Evolutionary conservation across 2,888 invertebrate species (phyloP), one percentile per base, ranked within the genome.

Genomic region (Lordiphosa andalusiaca): DNA sequence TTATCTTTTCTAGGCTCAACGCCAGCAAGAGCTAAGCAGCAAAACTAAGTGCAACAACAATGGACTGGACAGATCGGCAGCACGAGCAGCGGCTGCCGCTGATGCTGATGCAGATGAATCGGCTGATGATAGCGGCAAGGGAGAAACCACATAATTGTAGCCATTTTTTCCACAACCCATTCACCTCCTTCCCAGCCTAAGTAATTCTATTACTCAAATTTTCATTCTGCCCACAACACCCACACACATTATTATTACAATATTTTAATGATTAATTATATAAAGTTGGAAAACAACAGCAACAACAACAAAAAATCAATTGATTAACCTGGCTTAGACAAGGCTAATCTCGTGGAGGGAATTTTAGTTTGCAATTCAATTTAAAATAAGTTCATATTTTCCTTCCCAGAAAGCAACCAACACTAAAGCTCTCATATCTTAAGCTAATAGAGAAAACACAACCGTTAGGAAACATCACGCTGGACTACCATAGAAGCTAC

Each of bases 101-200:
- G 65, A 64, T 10, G 69, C 68, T 13, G 83, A 81, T 66, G 44
- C 30, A 13, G 84, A 81, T 55, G 87, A 86, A 36, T 85, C 85
- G 16, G 87, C 93, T 54, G 96, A 96, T 88, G 96, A 96, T 90
- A 96, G 96, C 90, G 96, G 96, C 74, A 96, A 96, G 90, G 96
- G 96, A 69, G 96, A 96, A 91, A 95, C 88, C 68, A 86, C 89
- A 88, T 88, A 87, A 86, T 86, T 44, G 67, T 55, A 55, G 13
- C 52, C 41, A 47, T 35, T 33, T 40, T 12, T 52, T 51, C 33
- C 47, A 59, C 63, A 35, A 62, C 38, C 52, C 38, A 37, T 53
- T 44, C 49, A 62, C 61, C 49, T 46, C 50, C 40, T 41, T 16
- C 33, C 33, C 54, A 41, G 23, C 49, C 44, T 44, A 48, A 39